A percentile compares a stretch with the other conserved stretches of the same genome.
phyloP scores from a whole-genome alignment of 2,888 invertebrate species.

The Eristalis intricaria region DNA sequence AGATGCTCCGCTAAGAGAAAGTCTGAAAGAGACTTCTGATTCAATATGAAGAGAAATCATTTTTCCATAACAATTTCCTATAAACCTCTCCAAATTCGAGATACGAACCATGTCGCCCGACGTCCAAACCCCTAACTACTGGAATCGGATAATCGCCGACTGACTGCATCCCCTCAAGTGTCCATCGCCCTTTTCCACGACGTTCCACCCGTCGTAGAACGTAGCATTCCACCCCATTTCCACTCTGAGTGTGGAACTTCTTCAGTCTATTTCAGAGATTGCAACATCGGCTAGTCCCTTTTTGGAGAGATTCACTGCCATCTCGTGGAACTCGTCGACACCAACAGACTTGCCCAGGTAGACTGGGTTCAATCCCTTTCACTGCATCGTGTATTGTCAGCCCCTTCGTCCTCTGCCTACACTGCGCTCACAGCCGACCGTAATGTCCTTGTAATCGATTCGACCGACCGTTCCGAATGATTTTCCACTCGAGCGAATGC shows the following conservation, averaged over 20 bases:
- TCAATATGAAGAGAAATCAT: background rate
- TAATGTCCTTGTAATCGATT: conserved; percentile 40
- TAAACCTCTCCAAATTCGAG: background rate
- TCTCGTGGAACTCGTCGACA: background rate
- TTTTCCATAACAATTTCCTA: background rate
- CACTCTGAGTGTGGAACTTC: background rate
- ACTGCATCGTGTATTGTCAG: conserved; percentile 6
- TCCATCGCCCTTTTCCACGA: background rate
- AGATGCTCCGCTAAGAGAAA: background rate
- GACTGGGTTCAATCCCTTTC: background rate
- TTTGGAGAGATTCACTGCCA: background rate
- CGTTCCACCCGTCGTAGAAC: background rate
- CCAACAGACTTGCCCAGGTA: background rate
- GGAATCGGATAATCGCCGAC: background rate
- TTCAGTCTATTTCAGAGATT: background rate
- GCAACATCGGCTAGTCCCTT: background rate
- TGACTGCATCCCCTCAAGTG: background rate
- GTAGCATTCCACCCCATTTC: background rate
- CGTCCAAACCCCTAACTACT: background rate
- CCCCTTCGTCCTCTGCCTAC: background rate
- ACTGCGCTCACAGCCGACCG: background rate
- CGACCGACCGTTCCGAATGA: conserved; percentile 44
- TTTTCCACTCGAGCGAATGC: conserved; percentile 40
- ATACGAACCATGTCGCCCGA: background rate
- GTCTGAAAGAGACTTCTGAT: background rate